These are phyloP conservation scores for Neomonachus schauinslandi DNA, from an alignment of 2,113 vertebrate species.

Conservation along the genomic window DNA sequence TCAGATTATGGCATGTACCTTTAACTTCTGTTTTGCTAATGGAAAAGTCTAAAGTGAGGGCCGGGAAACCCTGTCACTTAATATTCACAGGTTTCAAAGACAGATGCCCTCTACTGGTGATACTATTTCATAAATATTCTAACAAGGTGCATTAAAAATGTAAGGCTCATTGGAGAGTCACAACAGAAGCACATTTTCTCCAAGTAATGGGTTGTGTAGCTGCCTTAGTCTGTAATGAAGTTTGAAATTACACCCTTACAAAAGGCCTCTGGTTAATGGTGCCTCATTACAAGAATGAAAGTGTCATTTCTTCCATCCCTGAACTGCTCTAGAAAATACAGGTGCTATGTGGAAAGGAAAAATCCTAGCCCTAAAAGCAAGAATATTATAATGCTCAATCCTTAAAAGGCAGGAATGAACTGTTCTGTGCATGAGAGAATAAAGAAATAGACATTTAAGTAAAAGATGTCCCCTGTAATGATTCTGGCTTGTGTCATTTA, in stretches of 20 bases:
- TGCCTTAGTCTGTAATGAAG: conserved; percentile 46
- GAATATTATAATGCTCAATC: background rate
- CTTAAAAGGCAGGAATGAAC: background rate
- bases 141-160: conserved; percentile 68
- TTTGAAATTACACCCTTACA: conserved; percentile 73
- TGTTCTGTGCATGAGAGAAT: background rate
- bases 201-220: background rate
- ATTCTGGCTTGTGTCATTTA: background rate
- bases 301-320: conserved; percentile 54
- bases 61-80: background rate
- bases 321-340: conserved; percentile 41
- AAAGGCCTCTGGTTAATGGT: conserved; percentile 61
- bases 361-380: background rate
- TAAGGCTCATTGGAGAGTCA: conserved; percentile 11
- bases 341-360: conserved; percentile 21
- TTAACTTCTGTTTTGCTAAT: conserved; percentile 38
- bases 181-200: background rate
- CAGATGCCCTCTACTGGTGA: conserved; percentile 51
- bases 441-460: background rate
- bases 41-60: background rate
- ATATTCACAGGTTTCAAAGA: background rate
- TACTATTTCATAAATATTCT: conserved; percentile 71
- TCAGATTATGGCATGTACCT: background rate
- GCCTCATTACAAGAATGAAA: conserved; percentile 66
- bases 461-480: background rate